Base-by-base conservation (phyloP, 2,888 invertebrate species). In the Hemaris fuciformis region DNA sequence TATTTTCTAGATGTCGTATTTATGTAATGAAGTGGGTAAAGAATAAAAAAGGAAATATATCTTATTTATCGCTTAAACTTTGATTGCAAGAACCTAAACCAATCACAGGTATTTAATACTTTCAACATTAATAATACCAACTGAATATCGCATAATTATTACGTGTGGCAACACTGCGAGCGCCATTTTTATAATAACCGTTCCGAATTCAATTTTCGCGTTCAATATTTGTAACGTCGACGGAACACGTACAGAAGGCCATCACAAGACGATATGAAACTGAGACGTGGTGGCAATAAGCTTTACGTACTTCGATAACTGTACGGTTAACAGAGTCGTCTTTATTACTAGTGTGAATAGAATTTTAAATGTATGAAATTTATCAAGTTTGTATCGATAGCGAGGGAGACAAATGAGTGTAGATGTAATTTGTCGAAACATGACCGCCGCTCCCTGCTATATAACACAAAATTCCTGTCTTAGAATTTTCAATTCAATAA, bases 161-260 rank as follows among this genome's bases (percentile, higher is more conserved):
- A 18, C 31, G 10, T 27, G 53, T 53, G 53, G 53, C 53, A 66
- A 53, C 18, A 53, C 53, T 53, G 53, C 31, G 53, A 27, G 18
- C 61, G 66, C 65, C 62, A 74, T 72, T 78, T 38, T 77, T 74
- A 74, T 77, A 80, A 76, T 78, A 76, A 74, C 69, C 72, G 76
- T 81, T 78, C 69, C 62, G 69, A 81, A 83, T 83, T 83, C 80
- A 82, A 85, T 84, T 83, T 74, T 75, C 72, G 73, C 70, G 68
- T 68, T 75, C 80, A 76, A 81, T 79, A 79, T 80, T 81, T 83
- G 80, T 78, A 77, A 80, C 77, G 78, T 76, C 77, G 75, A 72
- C 74, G 73, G 65, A 61, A 67, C 73, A 69, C 73, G 73, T 69
- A 76, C 71, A 71, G 62, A 62, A 76, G 75, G 66, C 75, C 73